Percentiles rank a stretch among this genome's conserved stretches.
These are phyloP conservation scores for Spicauda simplicius DNA, from an alignment of 2,888 invertebrate species.

Conservation along the genomic window DNA sequence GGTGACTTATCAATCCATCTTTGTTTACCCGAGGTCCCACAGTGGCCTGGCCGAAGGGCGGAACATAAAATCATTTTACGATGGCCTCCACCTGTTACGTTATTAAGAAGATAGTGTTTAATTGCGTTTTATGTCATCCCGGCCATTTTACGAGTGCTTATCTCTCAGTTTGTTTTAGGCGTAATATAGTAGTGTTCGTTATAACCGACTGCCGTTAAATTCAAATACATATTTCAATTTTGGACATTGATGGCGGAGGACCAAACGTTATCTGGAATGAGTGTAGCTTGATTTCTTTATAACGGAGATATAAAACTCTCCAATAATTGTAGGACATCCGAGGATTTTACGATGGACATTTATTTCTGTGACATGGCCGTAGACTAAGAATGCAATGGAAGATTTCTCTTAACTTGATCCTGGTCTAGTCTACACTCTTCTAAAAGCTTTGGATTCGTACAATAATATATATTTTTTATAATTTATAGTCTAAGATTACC, in stretches of 20 bases:
- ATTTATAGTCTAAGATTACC: too few relatives aligned
- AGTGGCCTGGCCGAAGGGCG: slow-evolving; percentile 8
- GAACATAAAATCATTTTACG: slow-evolving; percentile 39
- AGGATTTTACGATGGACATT: slow-evolving; percentile 1
- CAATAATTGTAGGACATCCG: slow-evolving; percentile 23
- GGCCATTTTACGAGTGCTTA: slow-evolving; percentile 49
- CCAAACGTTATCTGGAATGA: slow-evolving; percentile 16
- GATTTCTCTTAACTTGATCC: too few relatives aligned
- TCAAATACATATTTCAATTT: slow-evolving; percentile 27
- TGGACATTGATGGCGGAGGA: slow-evolving; percentile 28
- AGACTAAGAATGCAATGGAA: too few relatives aligned
- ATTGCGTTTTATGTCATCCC: slow-evolving; percentile 54
- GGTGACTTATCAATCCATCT: slow-evolving; percentile 20
- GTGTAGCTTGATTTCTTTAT: slow-evolving; percentile 21
- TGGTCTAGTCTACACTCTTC: too few relatives aligned
- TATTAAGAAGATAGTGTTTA: slow-evolving; percentile 52
- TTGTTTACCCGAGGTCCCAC: slow-evolving; percentile 12
- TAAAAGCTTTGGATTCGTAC: too few relatives aligned
- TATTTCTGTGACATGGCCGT: neutral
- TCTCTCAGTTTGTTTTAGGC: slow-evolving; percentile 55
- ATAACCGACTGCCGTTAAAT: slow-evolving; percentile 28
- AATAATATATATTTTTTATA: too few relatives aligned
- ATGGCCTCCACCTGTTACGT: slow-evolving; percentile 47
- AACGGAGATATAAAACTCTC: slow-evolving; percentile 7
- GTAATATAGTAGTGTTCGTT: slow-evolving; percentile 57